Evolutionary conservation across 2,888 invertebrate genomes (phyloP), one percentile per base, ranked within the genome.

Genomic region (Lithophane ornitopus): DNA sequence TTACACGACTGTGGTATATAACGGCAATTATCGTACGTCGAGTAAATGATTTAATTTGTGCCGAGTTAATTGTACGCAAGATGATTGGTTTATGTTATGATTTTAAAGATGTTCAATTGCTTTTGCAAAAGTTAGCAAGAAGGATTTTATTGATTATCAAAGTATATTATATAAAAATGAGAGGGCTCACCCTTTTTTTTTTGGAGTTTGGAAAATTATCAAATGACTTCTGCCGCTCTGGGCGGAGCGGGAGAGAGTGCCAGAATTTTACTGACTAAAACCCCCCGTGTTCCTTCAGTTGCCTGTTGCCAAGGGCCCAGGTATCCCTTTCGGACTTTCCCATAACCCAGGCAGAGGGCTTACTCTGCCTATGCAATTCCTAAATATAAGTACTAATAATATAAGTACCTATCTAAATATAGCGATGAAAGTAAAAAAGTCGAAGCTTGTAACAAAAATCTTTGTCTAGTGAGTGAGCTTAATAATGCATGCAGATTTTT

Each of bases 11-110:
- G 54, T 62, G 76, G 74, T 80, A 74, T 83, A 66, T 87, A 87
- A 85, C 87, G 70, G 83, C 78, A 85, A 87, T 82, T 81, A 85
- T 80, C 52, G 83, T 81, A 81, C 73, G 59, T 44, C 39, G 16
- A 74, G 73, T 78, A 69, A 74, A 82, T 74, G 16, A 72, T 71
- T 83, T 66, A 76, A 85, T 74, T 71, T 74, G 77, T 67, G 46
- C 16, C 26, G 59, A 49, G 72, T 58, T 75, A 70, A 76, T 81
- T 74, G 63, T 19, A 66, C 19, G 11, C 56, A 58, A 71, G 66
- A 61, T 81, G 66, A 52, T 72, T 58, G 34, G n/a, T 70, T 56
- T 7, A 56, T 49, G 75, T 62, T 81, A 76, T 73, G 9, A 68
- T 68, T 71, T 28, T 26, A 39, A 67, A 63, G n/a, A 62, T 65